Percentiles rank a stretch among this genome's conserved stretches.
Conservation (phyloP, 2,113 vertebrate genomes). For the Sorex araneus region DNA sequence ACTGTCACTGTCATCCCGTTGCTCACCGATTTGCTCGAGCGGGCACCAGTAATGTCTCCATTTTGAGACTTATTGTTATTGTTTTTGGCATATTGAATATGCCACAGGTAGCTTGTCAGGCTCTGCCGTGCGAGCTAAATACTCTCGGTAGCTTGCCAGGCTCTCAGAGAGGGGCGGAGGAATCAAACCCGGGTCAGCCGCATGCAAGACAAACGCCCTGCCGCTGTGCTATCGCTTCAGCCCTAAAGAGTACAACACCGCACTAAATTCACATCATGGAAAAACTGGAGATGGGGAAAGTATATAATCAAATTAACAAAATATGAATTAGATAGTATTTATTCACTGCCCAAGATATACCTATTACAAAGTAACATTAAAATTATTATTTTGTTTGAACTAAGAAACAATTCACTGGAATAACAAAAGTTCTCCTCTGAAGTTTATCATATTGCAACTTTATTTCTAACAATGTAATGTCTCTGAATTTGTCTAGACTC, state of each 20-base stretch:
- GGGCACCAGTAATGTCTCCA: too few species aligned
- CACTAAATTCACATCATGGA: background rate
- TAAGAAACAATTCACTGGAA: constrained; percentile 1
- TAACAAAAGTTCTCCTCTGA: background rate
- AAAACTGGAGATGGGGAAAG: background rate
- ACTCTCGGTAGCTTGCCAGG: too few species aligned
- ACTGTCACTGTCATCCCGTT: too few species aligned
- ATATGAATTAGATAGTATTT: background rate
- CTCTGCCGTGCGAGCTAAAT: too few species aligned
- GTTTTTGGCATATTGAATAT: too few species aligned
- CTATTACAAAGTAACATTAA: constrained; percentile 34
- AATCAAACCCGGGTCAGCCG: too few species aligned
- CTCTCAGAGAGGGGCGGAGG: too few species aligned
- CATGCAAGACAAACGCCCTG: too few species aligned
- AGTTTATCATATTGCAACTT: constrained; percentile 39
- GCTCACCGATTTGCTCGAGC: too few species aligned
- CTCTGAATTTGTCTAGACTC: constrained; percentile 38
- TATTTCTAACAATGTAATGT: constrained; percentile 52
- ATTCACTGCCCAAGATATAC: constrained; percentile 3
- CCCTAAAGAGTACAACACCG: background rate
- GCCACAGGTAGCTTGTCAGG: too few species aligned
- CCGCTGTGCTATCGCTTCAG: too few species aligned
- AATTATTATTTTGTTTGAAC: constrained; percentile 53
- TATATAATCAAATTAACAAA: constrained; percentile 32
- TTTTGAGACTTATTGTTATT: too few species aligned